These are phyloP conservation scores for Petroica traversi DNA, from an alignment of 2,113 vertebrate species.

Conservation along the genomic window DNA sequence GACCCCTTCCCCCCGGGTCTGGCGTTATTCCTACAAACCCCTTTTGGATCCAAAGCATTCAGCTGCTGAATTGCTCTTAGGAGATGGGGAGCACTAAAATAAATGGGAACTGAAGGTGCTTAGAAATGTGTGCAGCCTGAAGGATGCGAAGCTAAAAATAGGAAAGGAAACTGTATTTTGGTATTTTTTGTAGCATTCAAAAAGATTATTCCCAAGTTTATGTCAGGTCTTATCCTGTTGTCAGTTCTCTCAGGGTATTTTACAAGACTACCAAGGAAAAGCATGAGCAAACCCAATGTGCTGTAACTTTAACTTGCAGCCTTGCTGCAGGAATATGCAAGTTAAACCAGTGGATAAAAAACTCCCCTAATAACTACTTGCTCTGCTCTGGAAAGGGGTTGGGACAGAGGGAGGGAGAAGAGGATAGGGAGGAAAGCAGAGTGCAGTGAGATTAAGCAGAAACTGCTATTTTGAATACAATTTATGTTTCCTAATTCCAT, in stretches of 20 bases:
- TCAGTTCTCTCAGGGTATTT: not conserved
- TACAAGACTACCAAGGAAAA: not conserved
- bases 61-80: constrained; percentile 25
- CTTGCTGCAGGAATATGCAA: constrained; percentile 23
- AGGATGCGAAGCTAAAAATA: not conserved
- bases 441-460: not conserved
- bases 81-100: constrained; percentile 31
- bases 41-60: constrained; percentile 26
- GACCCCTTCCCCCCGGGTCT: not conserved
- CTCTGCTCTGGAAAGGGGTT: not conserved
- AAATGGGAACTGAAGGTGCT: constrained; percentile 28
- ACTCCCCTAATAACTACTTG: not conserved
- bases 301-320: constrained; percentile 43
- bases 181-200: not conserved
- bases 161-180: not conserved
- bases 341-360: constrained; percentile 16
- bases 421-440: not conserved
- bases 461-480: not conserved
- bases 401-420: not conserved
- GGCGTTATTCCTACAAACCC: constrained; percentile 21
- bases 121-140: not conserved
- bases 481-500: constrained; percentile 28
- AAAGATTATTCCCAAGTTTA: not conserved
- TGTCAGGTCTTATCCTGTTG: not conserved
- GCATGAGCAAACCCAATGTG: not conserved